Conservation (phyloP, 2,888 invertebrate genomes). For the Tryphoninae sp. region DNA sequence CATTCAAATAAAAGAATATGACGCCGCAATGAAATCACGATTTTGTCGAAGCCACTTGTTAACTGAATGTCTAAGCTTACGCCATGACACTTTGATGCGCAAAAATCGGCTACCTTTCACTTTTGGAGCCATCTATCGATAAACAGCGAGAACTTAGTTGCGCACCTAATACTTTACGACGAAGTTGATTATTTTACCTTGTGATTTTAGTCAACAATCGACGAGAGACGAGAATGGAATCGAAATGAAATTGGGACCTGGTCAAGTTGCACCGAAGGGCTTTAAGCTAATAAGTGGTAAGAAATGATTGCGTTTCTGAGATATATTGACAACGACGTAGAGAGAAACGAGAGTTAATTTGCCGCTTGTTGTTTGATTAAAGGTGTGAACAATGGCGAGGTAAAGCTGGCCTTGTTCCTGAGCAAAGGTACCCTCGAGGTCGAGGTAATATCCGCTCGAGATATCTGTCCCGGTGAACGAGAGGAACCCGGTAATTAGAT, state of each 20-base stretch:
- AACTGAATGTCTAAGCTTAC: too few species aligned
- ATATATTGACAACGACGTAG: slow-evolving; percentile 12
- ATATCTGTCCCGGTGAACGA: slow-evolving; percentile 86
- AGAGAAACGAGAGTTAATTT: not conserved
- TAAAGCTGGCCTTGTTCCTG: slow-evolving; percentile 93
- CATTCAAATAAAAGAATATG: too few species aligned
- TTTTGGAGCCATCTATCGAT: too few species aligned
- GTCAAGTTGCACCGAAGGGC: slow-evolving; percentile 91
- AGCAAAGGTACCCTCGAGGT: slow-evolving; percentile 96
- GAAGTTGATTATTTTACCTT: not conserved
- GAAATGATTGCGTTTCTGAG: not conserved
- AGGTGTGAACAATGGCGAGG: slow-evolving; percentile 88
- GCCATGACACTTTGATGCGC: too few species aligned
- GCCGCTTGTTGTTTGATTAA: not conserved
- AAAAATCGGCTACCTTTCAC: too few species aligned
- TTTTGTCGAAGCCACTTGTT: too few species aligned
- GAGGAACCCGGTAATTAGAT: slow-evolving; percentile 85
- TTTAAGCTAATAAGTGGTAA: slow-evolving; percentile 84
- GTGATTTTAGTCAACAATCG: slow-evolving; percentile 71
- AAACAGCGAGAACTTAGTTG: too few species aligned
- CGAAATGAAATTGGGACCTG: slow-evolving; percentile 87
- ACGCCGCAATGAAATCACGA: too few species aligned
- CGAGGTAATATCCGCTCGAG: slow-evolving; percentile 89
- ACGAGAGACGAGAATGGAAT: slow-evolving; percentile 75
- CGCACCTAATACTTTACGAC: too few species aligned